Conservation (phyloP, 2,113 vertebrate species). For the Lycocorax pyrrhopterus region DNA sequence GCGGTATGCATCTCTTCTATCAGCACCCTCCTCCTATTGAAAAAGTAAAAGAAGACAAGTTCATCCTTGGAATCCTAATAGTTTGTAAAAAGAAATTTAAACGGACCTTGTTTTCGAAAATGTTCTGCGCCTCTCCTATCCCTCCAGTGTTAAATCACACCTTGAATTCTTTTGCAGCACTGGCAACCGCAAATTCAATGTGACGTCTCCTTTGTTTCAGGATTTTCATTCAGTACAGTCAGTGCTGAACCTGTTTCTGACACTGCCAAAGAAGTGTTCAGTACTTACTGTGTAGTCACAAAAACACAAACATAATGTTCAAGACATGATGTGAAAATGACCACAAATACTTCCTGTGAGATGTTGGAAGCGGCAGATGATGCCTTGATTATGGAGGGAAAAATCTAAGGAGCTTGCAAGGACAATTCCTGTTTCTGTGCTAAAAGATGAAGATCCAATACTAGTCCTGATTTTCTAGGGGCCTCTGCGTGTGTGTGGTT, state of each 20-base stretch:
- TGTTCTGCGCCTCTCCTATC: fast-evolving
- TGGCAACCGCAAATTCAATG: background rate
- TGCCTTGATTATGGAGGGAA: background rate
- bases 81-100: background rate
- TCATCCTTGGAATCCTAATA: background rate
- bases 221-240: background rate
- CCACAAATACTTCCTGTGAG: background rate
- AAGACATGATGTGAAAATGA: slow-evolving; percentile 2
- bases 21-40: background rate
- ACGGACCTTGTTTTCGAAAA: background rate
- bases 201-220: background rate
- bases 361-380: slow-evolving; percentile 35
- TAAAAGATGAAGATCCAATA: slow-evolving; percentile 11
- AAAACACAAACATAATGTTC: background rate
- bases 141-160: background rate
- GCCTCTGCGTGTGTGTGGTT: background rate
- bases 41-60: background rate
- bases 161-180: background rate
- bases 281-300: background rate
- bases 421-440: background rate
- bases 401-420: slow-evolving; percentile 50
- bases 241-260: background rate
- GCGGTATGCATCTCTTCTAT: background rate
- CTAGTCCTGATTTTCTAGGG: background rate
- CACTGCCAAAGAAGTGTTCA: background rate